A percentile compares a stretch with the other conserved stretches of the same genome.
Conservation (phyloP, 2,113 vertebrate genomes). For the Microcebus lehilahytsara region DNA sequence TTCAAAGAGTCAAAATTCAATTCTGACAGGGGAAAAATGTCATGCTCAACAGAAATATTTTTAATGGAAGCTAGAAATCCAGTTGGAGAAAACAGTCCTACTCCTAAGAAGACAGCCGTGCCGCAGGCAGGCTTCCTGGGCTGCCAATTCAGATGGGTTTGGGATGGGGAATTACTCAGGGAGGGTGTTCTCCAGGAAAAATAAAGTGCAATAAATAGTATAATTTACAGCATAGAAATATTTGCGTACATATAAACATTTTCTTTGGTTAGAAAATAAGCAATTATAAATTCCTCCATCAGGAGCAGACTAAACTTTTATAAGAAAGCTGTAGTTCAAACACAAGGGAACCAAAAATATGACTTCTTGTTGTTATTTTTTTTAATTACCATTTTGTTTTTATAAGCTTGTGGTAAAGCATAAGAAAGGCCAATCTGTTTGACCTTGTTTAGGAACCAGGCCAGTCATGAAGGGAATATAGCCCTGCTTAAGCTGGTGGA, state of each 20-base stretch:
- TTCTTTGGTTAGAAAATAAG: background rate
- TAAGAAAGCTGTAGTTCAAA: background rate
- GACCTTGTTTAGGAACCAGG: background rate
- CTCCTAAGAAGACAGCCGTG: background rate
- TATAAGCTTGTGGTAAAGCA: background rate
- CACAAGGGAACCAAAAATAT: background rate
- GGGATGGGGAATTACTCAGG: background rate
- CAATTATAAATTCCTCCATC: background rate
- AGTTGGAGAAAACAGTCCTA: background rate
- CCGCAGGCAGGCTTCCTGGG: background rate
- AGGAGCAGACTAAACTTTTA: background rate
- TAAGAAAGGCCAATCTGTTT: background rate
- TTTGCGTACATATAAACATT: background rate
- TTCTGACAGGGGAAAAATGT: background rate
- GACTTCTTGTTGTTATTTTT: background rate
- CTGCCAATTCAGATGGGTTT: background rate
- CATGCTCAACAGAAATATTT: background rate
- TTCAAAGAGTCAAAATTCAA: background rate
- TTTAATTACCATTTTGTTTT: too few species aligned
- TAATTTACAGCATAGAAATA: background rate
- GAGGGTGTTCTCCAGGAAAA: background rate
- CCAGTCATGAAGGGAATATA: background rate
- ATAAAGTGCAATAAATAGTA: background rate
- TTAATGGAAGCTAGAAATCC: background rate
- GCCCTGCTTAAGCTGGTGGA: background rate